These are phyloP conservation scores for Caenorhabditis plicata DNA, from an alignment of 2,888 invertebrate genomes.

Conservation along the genomic window DNA sequence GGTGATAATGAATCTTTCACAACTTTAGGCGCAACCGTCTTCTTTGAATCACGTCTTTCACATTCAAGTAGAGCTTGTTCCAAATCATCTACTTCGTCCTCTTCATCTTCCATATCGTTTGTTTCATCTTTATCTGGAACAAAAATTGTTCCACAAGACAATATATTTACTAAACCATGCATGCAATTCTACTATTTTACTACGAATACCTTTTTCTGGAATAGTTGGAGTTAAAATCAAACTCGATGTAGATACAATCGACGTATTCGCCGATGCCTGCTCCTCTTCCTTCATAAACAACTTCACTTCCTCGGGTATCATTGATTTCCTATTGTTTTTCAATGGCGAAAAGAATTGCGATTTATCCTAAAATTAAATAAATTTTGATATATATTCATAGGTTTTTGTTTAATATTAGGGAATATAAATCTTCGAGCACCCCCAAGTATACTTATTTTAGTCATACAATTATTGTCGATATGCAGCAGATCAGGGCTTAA, in stretches of 20 bases:
- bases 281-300: slow-evolving; percentile 10
- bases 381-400: too few relatives aligned
- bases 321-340: slow-evolving; percentile 17
- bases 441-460: too few relatives aligned
- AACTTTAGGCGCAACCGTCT: neutral
- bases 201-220: neutral
- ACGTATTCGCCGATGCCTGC: slow-evolving; percentile 6
- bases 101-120: slow-evolving; percentile 7
- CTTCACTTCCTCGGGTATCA: slow-evolving; percentile 6
- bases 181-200: neutral
- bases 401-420: too few relatives aligned
- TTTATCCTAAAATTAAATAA: slow-evolving; percentile 8
- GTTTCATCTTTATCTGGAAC: neutral
- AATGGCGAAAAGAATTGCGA: slow-evolving; percentile 29
- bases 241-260: slow-evolving; percentile 14
- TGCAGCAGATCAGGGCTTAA: too few relatives aligned
- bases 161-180: neutral
- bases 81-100: slow-evolving; percentile 19
- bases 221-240: slow-evolving; percentile 13
- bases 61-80: slow-evolving; percentile 23
- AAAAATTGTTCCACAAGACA: neutral
- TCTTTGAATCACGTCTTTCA: slow-evolving; percentile 4
- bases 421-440: too few relatives aligned
- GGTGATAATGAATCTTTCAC: too few relatives aligned
- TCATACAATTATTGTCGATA: too few relatives aligned